These are phyloP conservation scores for Cataglyphis altisquamis DNA, from an alignment of 2,888 invertebrate genomes.

Conservation along the genomic window DNA sequence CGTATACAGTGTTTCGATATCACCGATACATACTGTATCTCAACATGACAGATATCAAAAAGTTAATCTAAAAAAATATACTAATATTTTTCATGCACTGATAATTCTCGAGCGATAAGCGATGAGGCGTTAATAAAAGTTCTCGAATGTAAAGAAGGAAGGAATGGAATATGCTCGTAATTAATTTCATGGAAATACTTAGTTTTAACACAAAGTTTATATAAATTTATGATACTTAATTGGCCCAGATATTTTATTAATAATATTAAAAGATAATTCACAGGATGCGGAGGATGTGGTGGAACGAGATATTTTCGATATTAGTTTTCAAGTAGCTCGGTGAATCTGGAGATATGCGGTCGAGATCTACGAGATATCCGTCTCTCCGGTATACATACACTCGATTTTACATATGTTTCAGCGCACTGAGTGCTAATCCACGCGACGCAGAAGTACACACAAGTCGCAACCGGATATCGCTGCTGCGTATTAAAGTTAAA, in stretches of 20 bases:
- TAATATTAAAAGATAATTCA: not conserved
- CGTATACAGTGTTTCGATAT: constrained; percentile 2
- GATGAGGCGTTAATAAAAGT: not conserved
- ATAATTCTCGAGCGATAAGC: not conserved
- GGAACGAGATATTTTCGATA: not conserved
- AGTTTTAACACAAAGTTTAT: not conserved
- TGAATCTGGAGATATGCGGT: not conserved
- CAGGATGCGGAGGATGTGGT: not conserved
- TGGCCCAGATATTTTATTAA: not conserved
- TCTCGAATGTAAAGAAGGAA: not conserved
- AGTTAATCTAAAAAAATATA: not conserved
- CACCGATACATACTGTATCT: constrained; percentile 18
- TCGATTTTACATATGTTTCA: constrained; percentile 33
- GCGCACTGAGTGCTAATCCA: constrained; percentile 42
- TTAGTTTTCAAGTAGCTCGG: not conserved
- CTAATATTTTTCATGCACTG: not conserved
- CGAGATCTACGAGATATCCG: not conserved
- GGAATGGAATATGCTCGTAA: not conserved
- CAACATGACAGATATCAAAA: constrained; percentile 24
- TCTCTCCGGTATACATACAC: not conserved
- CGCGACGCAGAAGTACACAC: constrained; percentile 30
- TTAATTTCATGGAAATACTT: not conserved
- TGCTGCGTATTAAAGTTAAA: constrained; percentile 75
- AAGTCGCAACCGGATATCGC: constrained; percentile 43
- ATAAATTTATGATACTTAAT: not conserved